Evolutionary conservation across 2,888 invertebrate species (phyloP), one percentile per base, ranked within the genome.

Genomic region (Ashinkailepas kermadecensis): DNA sequence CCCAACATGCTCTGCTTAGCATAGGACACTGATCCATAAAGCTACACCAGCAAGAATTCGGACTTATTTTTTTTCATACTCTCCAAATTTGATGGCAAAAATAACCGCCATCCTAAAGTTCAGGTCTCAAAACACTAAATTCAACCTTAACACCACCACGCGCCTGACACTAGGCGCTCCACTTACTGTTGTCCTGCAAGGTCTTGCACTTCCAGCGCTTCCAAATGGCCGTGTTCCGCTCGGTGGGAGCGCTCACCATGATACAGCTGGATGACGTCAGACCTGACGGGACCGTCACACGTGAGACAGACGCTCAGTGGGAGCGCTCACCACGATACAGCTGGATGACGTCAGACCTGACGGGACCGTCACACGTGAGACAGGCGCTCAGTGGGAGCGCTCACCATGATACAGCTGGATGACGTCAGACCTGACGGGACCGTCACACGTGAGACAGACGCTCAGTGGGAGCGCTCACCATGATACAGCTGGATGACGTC

Each of bases 131-230:
- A 18, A 21, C n/a, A n/a, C n/a, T n/a, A 39, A 39, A 39, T 39
- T 39, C 39, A 39, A 39, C 39, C 39, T 39, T 39, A 39, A 39
- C 4, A 39, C 39, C 39, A 39, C 39, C 39, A 1, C 39, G 1
- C 4, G 39, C 1, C 39, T 39, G 2, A 4, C 39, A 39, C 39
- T 39, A 39, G 39, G 39, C 39, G 39, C 39, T 39, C 39, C 1
- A 74, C 74, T 54, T 39, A 79, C 79, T 59, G 79, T 79, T 79
- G 25, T 79, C 79, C 9, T 58, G 23, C 79, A 59, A 23, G 58
- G 79, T 79, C 58, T 58, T 79, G 79, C 79, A 79, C 23, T 58
- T 58, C 79, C 79, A 79, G 23, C 58, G 58, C 54, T 79, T 79
- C 79, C 79, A 79, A 8, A 79, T 15, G 79, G 12, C 13, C 15